phyloP scores from a whole-genome alignment of 1,140 invertebrate species.

The Leptoteleia sp. region DNA sequence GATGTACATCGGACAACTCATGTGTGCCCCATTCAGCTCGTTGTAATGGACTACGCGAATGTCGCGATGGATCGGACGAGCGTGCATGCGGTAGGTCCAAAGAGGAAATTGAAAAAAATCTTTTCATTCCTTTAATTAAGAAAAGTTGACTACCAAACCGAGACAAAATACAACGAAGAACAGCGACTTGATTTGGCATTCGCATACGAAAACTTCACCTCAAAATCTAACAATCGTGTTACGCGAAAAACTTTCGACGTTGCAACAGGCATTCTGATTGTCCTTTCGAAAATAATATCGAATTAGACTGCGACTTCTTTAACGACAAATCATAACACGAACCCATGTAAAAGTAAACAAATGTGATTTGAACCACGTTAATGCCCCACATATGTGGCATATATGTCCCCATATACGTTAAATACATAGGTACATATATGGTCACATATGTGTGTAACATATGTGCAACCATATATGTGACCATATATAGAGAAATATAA shows the following conservation, averaged over 20 bases:
- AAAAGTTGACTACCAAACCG: not conserved
- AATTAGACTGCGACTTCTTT: conserved; percentile 82
- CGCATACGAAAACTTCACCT: too few species aligned
- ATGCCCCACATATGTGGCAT: too few species aligned
- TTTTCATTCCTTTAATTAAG: not conserved
- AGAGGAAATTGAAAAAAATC: too few species aligned
- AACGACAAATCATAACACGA: conserved; percentile 29
- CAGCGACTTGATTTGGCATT: too few species aligned
- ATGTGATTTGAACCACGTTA: too few species aligned
- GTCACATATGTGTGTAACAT: too few species aligned
- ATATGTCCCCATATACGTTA: too few species aligned
- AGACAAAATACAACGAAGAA: too few species aligned
- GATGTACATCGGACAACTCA: conserved; percentile 80
- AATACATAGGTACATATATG: too few species aligned
- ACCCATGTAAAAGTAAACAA: conserved; percentile 47
- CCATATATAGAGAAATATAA: too few species aligned
- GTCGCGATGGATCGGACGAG: conserved; percentile 90
- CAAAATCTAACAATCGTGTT: too few species aligned
- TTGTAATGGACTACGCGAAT: conserved; percentile 86
- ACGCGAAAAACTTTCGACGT: conserved; percentile 72
- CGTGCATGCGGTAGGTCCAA: conserved; percentile 83
- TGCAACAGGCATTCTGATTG: conserved; percentile 86
- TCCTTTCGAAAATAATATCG: conserved; percentile 85
- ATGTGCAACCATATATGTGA: too few species aligned
- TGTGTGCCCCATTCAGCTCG: conserved; percentile 81